Evolutionary conservation across 1,140 invertebrate genomes (phyloP).

Genomic region (Drosophila ficusphila): DNA sequence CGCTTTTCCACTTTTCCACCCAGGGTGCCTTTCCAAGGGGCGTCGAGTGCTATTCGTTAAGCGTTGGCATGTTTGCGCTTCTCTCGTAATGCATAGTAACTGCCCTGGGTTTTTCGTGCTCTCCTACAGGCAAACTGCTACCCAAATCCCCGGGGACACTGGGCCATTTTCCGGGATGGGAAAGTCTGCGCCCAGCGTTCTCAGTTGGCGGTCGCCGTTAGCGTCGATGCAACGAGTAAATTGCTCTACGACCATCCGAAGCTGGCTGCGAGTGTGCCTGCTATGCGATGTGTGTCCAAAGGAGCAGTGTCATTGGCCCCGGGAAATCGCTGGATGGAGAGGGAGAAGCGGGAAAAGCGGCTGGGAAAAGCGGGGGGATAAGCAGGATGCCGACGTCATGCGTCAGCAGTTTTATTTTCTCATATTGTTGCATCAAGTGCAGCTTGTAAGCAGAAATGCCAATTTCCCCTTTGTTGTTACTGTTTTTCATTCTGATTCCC

Average conservation of each 20-base stretch:
- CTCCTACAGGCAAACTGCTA: neutral
- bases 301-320: constrained; percentile 66
- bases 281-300: constrained; percentile 22
- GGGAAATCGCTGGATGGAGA: no score
- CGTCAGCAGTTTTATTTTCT: constrained; percentile 66
- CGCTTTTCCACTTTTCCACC: neutral
- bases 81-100: constrained; percentile 46
- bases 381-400: constrained; percentile 54
- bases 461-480: constrained; percentile 33
- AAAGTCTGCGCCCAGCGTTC: constrained; percentile 8
- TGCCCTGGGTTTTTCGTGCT: neutral
- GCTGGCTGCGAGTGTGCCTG: constrained; percentile 33
- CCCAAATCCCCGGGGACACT: constrained; percentile 9
- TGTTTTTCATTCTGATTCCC: constrained; percentile 11
- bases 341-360: neutral
- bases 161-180: neutral
- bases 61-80: constrained; percentile 67
- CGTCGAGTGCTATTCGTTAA: constrained; percentile 43
- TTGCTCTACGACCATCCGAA: constrained; percentile 54
- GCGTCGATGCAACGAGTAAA: constrained; percentile 51
- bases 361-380: neutral
- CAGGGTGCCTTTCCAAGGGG: constrained; percentile 6
- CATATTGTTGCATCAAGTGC: constrained; percentile 50
- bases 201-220: constrained; percentile 54
- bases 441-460: constrained; percentile 50